Percentiles rank a stretch among this genome's conserved stretches.
Evolutionary conservation across 1,140 invertebrate species (phyloP).

Genomic region (Panagrolaimus sp.): DNA sequence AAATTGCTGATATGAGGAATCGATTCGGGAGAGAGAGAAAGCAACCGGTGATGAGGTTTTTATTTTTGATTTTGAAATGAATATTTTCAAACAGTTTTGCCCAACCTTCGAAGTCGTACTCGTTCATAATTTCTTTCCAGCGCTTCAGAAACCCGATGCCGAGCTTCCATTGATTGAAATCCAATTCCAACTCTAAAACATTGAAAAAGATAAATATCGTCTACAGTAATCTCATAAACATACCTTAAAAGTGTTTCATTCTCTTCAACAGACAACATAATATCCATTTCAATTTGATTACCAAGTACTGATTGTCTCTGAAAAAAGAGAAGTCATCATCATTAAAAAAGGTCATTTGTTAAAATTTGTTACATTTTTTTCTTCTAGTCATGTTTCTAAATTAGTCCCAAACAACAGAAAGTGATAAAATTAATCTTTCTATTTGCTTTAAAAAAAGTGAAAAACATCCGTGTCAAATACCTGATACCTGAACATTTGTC

Average conservation of each 20-base stretch:
- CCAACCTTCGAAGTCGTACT: not conserved
- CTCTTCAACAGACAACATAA: slow-evolving; percentile 58
- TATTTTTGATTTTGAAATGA: not conserved
- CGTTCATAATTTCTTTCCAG: slow-evolving; percentile 58
- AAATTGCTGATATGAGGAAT: too few species aligned
- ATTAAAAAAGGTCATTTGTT: too few species aligned
- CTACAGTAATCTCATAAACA: not conserved
- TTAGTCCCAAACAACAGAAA: too few species aligned
- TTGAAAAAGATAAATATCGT: not conserved
- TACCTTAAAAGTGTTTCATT: slow-evolving; percentile 49
- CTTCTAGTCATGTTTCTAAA: too few species aligned
- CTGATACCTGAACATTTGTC: too few species aligned
- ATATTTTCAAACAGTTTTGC: not conserved
- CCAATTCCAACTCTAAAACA: slow-evolving; percentile 35
- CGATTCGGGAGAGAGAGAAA: not conserved
- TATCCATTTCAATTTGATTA: slow-evolving; percentile 60
- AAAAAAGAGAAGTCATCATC: slow-evolving; percentile 20
- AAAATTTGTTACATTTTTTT: too few species aligned
- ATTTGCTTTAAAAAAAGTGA: too few species aligned
- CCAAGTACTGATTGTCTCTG: slow-evolving; percentile 55
- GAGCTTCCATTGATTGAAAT: slow-evolving; percentile 54
- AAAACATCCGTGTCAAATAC: too few species aligned
- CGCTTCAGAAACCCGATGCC: slow-evolving; percentile 58
- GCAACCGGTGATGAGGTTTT: not conserved
- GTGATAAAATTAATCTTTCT: too few species aligned